These are phyloP conservation scores for Dendrophyllia cribrosa DNA, from an alignment of 64 coral and sea anemone species.

Conservation along the genomic window DNA sequence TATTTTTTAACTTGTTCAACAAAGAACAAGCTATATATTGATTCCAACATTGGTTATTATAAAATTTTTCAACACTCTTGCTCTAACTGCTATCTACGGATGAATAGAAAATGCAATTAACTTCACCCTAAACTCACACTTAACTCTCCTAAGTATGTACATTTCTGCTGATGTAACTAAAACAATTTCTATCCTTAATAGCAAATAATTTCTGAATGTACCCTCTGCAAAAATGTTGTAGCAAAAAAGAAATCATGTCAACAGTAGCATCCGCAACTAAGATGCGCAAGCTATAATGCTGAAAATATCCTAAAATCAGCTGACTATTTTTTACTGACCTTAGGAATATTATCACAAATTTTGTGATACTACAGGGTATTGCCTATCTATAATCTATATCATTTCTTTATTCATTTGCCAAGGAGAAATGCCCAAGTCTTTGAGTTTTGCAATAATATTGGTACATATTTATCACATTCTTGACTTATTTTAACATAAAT, in stretches of 20 bases:
- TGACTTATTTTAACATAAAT: background rate
- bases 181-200: background rate
- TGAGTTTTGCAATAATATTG: too few species aligned
- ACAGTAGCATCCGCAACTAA: too few species aligned
- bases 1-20: background rate
- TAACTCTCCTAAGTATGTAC: background rate
- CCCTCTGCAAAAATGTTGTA: constrained; percentile 3
- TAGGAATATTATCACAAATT: too few species aligned
- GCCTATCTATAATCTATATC: too few species aligned
- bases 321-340: too few species aligned
- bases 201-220: background rate
- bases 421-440: too few species aligned
- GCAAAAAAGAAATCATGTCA: background rate
- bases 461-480: background rate
- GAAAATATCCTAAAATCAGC: too few species aligned
- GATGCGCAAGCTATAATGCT: too few species aligned
- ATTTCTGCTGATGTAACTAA: background rate
- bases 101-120: background rate
- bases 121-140: background rate
- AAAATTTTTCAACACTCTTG: background rate
- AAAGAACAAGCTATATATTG: background rate
- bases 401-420: too few species aligned
- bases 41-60: background rate
- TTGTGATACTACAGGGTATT: too few species aligned
- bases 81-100: background rate